A percentile compares a stretch with the other conserved stretches of the same genome.
These are phyloP conservation scores for Morpho achilles DNA, from an alignment of 2,888 invertebrate species.

Conservation along the genomic window DNA sequence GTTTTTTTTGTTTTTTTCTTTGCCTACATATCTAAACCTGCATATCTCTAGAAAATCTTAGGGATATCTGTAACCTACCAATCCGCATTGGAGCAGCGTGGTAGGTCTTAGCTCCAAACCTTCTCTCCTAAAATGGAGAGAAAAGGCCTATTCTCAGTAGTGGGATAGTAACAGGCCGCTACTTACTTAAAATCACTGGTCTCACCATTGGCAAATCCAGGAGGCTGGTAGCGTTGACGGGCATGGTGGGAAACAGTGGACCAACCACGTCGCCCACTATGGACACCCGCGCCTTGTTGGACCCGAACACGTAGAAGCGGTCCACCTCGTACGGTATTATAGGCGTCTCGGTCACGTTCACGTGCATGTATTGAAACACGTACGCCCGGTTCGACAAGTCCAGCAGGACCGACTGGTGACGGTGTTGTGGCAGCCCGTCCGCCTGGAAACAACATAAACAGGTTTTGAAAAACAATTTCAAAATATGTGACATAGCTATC, in stretches of 20 bases:
- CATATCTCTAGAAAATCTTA: too few relatives aligned
- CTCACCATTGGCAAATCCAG: conserved; percentile 87
- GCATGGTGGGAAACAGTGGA: conserved; percentile 95
- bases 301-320: conserved; percentile 96
- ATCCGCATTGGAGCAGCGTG: too few relatives aligned
- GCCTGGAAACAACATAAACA: conserved; percentile 64
- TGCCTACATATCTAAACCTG: too few relatives aligned
- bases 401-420: conserved; percentile 94
- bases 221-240: conserved; percentile 91
- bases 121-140: too few relatives aligned
- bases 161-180: too few relatives aligned
- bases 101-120: too few relatives aligned
- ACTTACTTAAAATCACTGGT: background rate
- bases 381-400: conserved; percentile 95
- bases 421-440: conserved; percentile 94
- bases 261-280: conserved; percentile 95
- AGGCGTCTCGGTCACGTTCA: conserved; percentile 96
- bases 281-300: conserved; percentile 90
- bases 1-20: too few relatives aligned
- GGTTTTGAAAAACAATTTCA: background rate
- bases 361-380: conserved; percentile 96
- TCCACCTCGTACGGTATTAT: conserved; percentile 92
- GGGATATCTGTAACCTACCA: too few relatives aligned
- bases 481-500: background rate
- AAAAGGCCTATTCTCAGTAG: too few relatives aligned